Conservation (phyloP, 2,888 invertebrate species). For the Rhimphoctona megacephalus region DNA sequence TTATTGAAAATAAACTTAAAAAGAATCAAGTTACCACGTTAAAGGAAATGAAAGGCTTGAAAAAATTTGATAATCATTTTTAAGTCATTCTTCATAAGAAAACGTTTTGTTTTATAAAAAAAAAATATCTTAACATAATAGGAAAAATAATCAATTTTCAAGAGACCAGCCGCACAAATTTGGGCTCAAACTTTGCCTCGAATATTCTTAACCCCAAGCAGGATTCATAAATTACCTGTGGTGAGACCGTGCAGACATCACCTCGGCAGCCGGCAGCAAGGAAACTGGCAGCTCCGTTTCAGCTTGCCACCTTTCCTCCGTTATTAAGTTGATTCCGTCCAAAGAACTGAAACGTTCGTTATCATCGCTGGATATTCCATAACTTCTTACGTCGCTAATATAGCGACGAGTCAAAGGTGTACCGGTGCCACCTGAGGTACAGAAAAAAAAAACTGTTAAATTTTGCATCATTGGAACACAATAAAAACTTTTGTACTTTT, state of each 20-base stretch:
- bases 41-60: no score
- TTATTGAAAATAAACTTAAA: not conserved
- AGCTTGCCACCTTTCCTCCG: conserved; percentile 79
- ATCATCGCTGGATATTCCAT: conserved; percentile 74
- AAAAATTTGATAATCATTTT: no score
- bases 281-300: conserved; percentile 79
- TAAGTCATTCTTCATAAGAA: not conserved
- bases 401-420: conserved; percentile 75
- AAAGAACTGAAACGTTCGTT: conserved; percentile 74
- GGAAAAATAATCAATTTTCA: no score
- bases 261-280: conserved; percentile 80
- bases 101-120: no score
- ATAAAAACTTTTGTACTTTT: not conserved
- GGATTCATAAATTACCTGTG: conserved; percentile 78
- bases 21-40: no score
- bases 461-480: not conserved
- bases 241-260: conserved; percentile 83
- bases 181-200: no score
- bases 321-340: conserved; percentile 79
- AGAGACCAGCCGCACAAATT: no score
- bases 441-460: not conserved
- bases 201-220: no score
- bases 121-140: no score
- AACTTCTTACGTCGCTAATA: conserved; percentile 74
- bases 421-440: conserved; percentile 64